Evolutionary conservation across 2,888 invertebrate genomes (phyloP).

Genomic region (Apodemia mormo): DNA sequence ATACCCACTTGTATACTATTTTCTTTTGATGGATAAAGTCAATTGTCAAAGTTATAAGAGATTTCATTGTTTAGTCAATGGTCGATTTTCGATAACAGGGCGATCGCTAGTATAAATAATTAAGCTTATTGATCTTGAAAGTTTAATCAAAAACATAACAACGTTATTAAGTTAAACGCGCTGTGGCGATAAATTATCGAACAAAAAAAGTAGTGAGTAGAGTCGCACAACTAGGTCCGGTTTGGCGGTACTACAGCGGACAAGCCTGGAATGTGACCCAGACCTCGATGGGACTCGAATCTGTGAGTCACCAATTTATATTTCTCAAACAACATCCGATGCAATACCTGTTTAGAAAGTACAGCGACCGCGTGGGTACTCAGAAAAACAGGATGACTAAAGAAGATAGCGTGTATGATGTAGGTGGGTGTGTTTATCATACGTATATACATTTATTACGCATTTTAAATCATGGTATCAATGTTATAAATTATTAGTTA

Average conservation of each 20-base stretch:
- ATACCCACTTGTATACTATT: no score
- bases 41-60: no score
- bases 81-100: no score
- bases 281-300: slow-evolving; percentile 63
- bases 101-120: neutral
- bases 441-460: slow-evolving; percentile 1
- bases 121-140: neutral
- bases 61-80: no score
- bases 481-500: slow-evolving; percentile 19
- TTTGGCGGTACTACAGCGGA: slow-evolving; percentile 44
- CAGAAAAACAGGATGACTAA: slow-evolving; percentile 49
- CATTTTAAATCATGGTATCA: slow-evolving; percentile 1
- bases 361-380: slow-evolving; percentile 59
- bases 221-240: slow-evolving; percentile 46
- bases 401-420: slow-evolving; percentile 28
- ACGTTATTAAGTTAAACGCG: slow-evolving; percentile 20
- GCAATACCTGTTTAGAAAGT: slow-evolving; percentile 65
- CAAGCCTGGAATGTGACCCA: slow-evolving; percentile 76
- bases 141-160: slow-evolving; percentile 1
- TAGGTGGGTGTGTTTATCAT: slow-evolving; percentile 5
- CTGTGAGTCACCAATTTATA: slow-evolving; percentile 65
- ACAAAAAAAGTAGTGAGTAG: slow-evolving; percentile 36
- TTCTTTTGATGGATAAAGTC: no score
- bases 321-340: slow-evolving; percentile 42
- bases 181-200: slow-evolving; percentile 22